Conservation (phyloP, 2,888 invertebrate species). For the Arrhopalites spinosus region DNA sequence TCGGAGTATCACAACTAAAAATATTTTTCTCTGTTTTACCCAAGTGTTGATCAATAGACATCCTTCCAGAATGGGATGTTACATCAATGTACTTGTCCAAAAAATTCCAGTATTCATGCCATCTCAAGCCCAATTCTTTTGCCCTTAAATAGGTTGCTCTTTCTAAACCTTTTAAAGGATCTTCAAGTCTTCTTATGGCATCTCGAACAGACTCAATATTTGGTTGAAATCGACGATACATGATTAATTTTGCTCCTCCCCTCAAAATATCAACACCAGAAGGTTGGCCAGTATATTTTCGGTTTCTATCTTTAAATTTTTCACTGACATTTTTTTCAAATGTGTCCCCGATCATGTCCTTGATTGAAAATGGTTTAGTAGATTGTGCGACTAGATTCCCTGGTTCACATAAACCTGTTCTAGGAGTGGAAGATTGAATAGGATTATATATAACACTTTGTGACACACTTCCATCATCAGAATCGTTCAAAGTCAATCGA, state of each 20-base stretch:
- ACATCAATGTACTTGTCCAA: constrained; percentile 81
- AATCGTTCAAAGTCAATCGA: background rate
- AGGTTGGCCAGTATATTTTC: background rate
- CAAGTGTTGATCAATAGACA: constrained; percentile 75
- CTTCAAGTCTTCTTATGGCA: constrained; percentile 63
- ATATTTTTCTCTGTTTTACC: constrained; percentile 3
- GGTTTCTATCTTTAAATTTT: background rate
- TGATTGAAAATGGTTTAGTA: background rate
- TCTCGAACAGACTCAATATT: constrained; percentile 59
- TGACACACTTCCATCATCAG: background rate
- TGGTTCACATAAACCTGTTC: background rate
- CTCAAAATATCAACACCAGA: background rate
- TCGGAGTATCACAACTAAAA: background rate
- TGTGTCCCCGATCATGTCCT: background rate
- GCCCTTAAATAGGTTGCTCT: constrained; percentile 76
- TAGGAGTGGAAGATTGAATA: too few species aligned
- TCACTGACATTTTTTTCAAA: background rate
- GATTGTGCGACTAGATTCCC: background rate
- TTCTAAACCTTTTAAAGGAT: constrained; percentile 87
- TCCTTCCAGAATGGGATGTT: constrained; percentile 72
- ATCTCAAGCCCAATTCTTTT: constrained; percentile 72
- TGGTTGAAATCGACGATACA: constrained; percentile 19
- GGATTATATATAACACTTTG: too few species aligned
- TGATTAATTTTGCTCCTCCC: background rate
- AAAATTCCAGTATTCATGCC: constrained; percentile 95